Evolutionary conservation across 1,140 invertebrate genomes (phyloP).

Genomic region (Planococcus citri): DNA sequence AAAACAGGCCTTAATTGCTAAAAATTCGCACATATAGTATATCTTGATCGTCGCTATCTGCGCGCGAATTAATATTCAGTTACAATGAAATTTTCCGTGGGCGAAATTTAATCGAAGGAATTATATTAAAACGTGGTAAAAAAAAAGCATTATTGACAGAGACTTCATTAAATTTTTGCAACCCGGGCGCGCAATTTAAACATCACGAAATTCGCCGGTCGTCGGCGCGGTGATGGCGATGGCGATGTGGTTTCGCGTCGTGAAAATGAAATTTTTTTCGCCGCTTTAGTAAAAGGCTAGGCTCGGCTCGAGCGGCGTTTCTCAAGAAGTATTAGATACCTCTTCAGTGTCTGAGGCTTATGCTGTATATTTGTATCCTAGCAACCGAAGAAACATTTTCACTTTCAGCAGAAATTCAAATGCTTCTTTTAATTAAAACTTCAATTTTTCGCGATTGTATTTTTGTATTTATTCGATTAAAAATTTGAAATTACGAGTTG

Average conservation of each 20-base stretch:
- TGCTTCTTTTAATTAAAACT: conserved; percentile 8
- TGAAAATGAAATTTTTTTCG: background rate
- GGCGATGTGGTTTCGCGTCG: no score
- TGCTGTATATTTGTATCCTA: background rate
- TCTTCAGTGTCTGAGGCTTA: background rate
- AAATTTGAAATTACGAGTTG: background rate
- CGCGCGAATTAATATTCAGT: no score
- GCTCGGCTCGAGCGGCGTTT: no score
- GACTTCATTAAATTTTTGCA: background rate
- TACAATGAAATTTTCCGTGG: no score
- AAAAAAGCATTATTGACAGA: background rate
- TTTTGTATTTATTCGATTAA: background rate
- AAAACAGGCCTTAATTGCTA: no score
- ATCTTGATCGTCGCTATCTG: no score
- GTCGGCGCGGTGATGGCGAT: no score
- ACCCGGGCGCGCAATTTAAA: background rate
- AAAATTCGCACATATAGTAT: no score
- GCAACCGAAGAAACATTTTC: background rate
- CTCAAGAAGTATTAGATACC: background rate
- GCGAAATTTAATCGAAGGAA: no score
- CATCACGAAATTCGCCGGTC: background rate
- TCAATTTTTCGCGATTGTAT: conserved; percentile 3
- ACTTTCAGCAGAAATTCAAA: background rate
- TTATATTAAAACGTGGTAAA: no score
- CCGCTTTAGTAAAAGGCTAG: background rate